These are phyloP conservation scores for Poeciliopsis turrubarensis DNA, from an alignment of 2,113 vertebrate species.

Conservation along the genomic window DNA sequence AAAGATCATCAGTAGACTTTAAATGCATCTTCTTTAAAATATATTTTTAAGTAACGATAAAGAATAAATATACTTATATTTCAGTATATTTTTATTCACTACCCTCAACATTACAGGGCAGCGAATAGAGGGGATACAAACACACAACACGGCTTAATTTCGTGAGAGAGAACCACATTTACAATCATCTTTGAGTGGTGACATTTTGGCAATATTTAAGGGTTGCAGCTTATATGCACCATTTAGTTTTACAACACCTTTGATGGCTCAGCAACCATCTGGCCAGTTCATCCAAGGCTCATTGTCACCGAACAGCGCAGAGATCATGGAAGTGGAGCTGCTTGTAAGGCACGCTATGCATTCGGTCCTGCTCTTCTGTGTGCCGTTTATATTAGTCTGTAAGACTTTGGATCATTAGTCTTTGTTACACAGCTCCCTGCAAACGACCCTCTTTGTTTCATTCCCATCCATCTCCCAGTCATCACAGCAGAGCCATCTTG, in stretches of 20 bases:
- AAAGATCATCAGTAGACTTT: not conserved
- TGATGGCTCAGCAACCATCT: conserved; percentile 32
- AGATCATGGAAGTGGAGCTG: not conserved
- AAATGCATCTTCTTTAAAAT: not conserved
- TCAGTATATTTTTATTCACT: not conserved
- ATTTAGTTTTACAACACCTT: conserved; percentile 43
- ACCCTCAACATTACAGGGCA: not conserved
- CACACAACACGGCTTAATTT: not conserved
- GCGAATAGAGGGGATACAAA: not conserved
- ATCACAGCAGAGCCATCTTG: conserved; percentile 60
- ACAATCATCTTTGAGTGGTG: not conserved
- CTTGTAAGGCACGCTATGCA: not conserved
- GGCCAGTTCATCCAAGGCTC: not conserved
- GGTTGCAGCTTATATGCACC: conserved; percentile 7
- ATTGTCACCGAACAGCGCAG: not conserved
- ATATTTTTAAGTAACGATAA: not conserved
- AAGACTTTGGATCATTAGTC: not conserved
- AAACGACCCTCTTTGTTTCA: not conserved
- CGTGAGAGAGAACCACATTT: not conserved
- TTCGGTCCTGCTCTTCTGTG: not conserved
- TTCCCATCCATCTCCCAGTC: not conserved
- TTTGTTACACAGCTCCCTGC: conserved; percentile 1
- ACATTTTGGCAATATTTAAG: not conserved
- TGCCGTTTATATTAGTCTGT: not conserved
- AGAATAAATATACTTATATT: not conserved